phyloP scores from a whole-genome alignment of 1,140 invertebrate genomes.

The Ladona fulva region DNA sequence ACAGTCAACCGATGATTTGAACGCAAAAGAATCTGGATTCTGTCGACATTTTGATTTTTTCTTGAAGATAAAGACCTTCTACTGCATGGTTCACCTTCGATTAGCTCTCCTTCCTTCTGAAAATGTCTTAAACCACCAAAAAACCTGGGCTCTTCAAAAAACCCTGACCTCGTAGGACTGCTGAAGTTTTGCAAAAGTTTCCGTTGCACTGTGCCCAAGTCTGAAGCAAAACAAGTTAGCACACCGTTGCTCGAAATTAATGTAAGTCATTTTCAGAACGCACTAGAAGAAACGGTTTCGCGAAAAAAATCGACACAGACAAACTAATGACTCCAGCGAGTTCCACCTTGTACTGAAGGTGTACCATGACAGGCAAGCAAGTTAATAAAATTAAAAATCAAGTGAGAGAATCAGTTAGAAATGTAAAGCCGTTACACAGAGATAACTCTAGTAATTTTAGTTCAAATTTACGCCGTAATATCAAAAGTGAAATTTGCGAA shows the following conservation, averaged over 20 bases:
- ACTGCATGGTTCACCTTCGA: constrained; percentile 22
- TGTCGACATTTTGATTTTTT: constrained; percentile 22
- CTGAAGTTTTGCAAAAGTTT: constrained; percentile 21
- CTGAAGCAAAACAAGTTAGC: constrained; percentile 27
- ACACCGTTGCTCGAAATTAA: constrained; percentile 22
- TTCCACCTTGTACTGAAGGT: neutral
- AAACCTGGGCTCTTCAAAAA: constrained; percentile 23
- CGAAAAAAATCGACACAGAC: neutral
- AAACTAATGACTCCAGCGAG: neutral
- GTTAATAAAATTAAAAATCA: too few species aligned
- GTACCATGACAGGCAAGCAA: too few species aligned
- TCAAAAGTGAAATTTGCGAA: too few species aligned
- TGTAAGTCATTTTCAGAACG: constrained; percentile 18
- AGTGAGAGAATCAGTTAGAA: too few species aligned
- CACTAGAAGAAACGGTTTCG: constrained; percentile 10
- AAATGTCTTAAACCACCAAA: constrained; percentile 23
- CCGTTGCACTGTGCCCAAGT: too few species aligned
- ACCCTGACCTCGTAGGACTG: constrained; percentile 20
- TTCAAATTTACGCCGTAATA: too few species aligned
- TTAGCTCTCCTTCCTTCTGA: constrained; percentile 23
- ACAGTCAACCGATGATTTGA: constrained; percentile 19
- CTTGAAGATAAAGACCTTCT: constrained; percentile 21
- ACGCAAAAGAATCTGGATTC: constrained; percentile 20
- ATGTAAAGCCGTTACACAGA: too few species aligned
- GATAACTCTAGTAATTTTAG: too few species aligned